Base-by-base conservation (phyloP, 2,113 vertebrate genomes). In the Eolophus roseicapilla region DNA sequence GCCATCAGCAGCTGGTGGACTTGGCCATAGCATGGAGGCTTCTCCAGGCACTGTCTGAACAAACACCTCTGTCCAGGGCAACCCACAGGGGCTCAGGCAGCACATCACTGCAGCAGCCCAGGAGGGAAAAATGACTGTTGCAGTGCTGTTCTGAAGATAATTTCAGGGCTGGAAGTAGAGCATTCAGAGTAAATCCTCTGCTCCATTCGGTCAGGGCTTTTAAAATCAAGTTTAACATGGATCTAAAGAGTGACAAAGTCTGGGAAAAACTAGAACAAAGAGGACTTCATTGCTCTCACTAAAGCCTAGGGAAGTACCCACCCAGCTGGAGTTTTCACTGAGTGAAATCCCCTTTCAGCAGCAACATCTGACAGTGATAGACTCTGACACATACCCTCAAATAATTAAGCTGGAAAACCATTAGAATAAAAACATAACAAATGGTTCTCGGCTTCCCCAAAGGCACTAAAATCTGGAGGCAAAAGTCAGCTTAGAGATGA, bases 11-110 rank as follows among this genome's bases (percentile, higher is more conserved):
- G 86, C 33, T 37, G 77, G 55, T 82, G 92, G 43, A 90, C 69
- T 16, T 0, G 6, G 64, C 78, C 41, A 10, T 2, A 46, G 69
- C 87, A 33, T 9, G 0, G 0, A 11, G 44, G 73, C 49, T 65
- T 20, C 59, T 47, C 52, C 37, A 20, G 37, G 44, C 64, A 55
- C 1, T 18, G 83, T 20, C 21, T 18, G 33, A 57, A 37, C 53
- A 78, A 64, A 49, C 0, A 43, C n/a, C 37, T 69, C 35, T 55
- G 78, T 41, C 63, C 9, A 0, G 31, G 25, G 71, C 63, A 62
- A 55, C 55, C 27, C 28, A 0, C 2, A 2, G 63, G 37, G 41
- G n/a, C 74, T 87, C 69, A 28, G 69, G 33, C 63, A 86, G 46
- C 59, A 18, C 44, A 9, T 28, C 24, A 3, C 44, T 35, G 44